Evolutionary conservation across 30 jellyfish, hydroid and myxozoan species (phyloP).

Genomic region (Chironex yamaguchii): DNA sequence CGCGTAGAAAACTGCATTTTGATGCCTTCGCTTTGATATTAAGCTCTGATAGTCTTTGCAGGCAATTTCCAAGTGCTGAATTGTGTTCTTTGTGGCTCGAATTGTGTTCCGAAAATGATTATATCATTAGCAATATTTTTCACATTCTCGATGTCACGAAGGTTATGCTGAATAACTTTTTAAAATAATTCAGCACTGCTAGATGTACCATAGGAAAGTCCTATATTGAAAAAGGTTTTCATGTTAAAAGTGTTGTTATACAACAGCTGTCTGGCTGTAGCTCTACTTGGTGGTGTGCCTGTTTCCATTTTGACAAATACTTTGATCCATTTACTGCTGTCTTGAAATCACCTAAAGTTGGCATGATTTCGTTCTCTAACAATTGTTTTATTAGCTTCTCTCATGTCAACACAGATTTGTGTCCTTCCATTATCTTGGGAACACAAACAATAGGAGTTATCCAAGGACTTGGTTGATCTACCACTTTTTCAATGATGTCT

Average conservation of each 20-base stretch:
- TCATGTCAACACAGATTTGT: conserved; percentile 62
- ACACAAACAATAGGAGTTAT: conserved; percentile 50
- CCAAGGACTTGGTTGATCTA: conserved; percentile 60
- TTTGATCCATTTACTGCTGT: conserved; percentile 62
- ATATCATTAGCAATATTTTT: background rate
- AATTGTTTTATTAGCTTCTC: conserved; percentile 58
- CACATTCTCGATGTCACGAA: background rate
- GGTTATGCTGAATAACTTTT: background rate
- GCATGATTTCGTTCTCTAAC: conserved; percentile 64
- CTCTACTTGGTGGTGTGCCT: conserved; percentile 67
- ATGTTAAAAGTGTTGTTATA: conserved; percentile 60
- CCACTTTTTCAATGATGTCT: conserved; percentile 55
- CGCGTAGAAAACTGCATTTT: background rate
- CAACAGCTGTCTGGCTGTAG: conserved; percentile 47
- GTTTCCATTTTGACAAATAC: conserved; percentile 40
- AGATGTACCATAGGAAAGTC: conserved; percentile 49
- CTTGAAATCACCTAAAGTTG: conserved; percentile 50
- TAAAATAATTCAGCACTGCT: conserved; percentile 40
- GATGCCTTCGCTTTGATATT: conserved; percentile 1
- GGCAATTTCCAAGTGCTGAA: conserved; percentile 10
- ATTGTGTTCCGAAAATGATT: too few relatives aligned
- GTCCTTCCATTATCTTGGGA: conserved; percentile 58
- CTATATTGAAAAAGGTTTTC: too few relatives aligned
- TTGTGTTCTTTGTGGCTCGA: conserved; percentile 42
- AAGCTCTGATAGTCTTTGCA: background rate